Evolutionary conservation across 2,888 invertebrate species (phyloP), one percentile per base, ranked within the genome.

Genomic region (Spialia ferax): DNA sequence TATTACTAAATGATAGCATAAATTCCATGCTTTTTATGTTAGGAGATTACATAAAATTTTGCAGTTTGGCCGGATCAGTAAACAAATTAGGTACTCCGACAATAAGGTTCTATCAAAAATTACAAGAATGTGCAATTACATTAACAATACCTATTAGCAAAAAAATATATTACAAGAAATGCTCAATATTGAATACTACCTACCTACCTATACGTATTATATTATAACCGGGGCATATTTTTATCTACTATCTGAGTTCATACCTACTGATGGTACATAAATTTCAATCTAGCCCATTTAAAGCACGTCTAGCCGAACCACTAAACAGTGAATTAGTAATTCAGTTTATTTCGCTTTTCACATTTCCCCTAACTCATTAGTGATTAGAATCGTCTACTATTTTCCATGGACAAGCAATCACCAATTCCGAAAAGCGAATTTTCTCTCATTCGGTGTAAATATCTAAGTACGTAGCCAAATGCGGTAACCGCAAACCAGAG

Each of bases 331-430:
- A 67, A 61, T 61, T 61, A 67, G 87, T 91, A 87, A 91, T 91
- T 88, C 88, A 92, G 77, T 81, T 81, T 80, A 83, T 84, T 85
- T 81, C 77, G 76, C 78, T 82, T 85, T 85, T 81, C 77, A 76
- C 78, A 78, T 79, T 81, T 85, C 83, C 85, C 84, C 84, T 79
- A 74, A 78, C 83, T 87, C 85, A 89, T 90, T 89, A 88, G 80
- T 87, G 85, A 89, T 90, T 89, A 88, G 80, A 81, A 73, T 74
- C 76, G 76, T 80, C 75, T 75, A 84, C 82, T 88, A 89, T 90
- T 91, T 91, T 88, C 88, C 83, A 81, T 79, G 79, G 78, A 80
- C 79, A 76, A 68, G 75, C 54, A 54, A 26, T 54, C 15, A 29
- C 23, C 23, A 42, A 59, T 29, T 52, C n/a, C 32, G 54, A 54